These are phyloP conservation scores for Gallinago nigripennis DNA, from an alignment of 2,797 vertebrate genomes.

Conservation along the genomic window DNA sequence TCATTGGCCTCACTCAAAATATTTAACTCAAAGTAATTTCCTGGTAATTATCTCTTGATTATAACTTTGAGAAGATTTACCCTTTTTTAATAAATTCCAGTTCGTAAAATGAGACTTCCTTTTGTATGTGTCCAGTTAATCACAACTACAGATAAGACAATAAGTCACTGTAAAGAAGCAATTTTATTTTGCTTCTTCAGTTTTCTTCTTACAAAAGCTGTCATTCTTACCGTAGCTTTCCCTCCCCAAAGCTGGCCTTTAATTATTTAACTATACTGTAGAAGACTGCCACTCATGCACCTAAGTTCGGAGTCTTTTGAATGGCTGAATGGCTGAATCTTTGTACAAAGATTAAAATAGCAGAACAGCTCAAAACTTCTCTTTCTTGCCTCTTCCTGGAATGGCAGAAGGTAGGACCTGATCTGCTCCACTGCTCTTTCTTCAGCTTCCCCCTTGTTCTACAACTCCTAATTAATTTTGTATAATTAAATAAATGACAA, in stretches of 20 bases:
- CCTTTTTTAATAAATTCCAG: background rate
- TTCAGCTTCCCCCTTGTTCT: background rate
- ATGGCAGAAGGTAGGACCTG: background rate
- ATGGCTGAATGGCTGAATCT: background rate
- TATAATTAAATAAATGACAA: background rate
- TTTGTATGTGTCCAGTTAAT: background rate
- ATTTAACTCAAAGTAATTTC: constrained; percentile 46
- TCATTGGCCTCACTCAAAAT: constrained; percentile 38
- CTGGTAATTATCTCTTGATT: constrained; percentile 37
- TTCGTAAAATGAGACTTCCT: constrained; percentile 2
- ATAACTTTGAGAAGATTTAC: constrained; percentile 17
- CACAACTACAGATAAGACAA: background rate
- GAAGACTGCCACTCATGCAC: background rate
- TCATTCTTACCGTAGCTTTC: background rate
- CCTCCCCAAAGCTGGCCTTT: background rate
- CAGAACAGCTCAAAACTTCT: background rate
- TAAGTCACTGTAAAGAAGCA: background rate
- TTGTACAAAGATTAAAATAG: background rate
- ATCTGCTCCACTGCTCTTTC: background rate
- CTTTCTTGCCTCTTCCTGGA: background rate
- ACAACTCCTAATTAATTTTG: background rate
- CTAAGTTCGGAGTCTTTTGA: background rate
- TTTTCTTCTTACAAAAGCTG: background rate
- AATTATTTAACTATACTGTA: background rate
- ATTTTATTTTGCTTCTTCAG: background rate